These are phyloP conservation scores for Caenorhabditis zanzibari DNA, from an alignment of 2,888 invertebrate species.

Conservation along the genomic window DNA sequence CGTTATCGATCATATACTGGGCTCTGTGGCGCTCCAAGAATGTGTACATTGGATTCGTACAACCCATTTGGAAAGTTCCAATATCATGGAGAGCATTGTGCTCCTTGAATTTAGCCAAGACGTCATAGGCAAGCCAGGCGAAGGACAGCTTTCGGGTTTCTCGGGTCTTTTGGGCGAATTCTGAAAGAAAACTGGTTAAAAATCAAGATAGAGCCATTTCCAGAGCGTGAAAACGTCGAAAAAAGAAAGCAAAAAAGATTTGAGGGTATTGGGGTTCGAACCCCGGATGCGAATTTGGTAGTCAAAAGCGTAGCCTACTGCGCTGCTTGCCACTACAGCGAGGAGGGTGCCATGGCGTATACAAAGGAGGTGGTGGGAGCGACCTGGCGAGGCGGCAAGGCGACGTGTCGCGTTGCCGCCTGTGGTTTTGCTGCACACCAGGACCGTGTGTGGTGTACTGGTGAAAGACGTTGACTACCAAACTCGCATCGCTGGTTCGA, in stretches of 20 bases:
- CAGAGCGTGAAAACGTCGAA: neutral
- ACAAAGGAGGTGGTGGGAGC: no score
- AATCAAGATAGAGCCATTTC: neutral
- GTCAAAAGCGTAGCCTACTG: no score
- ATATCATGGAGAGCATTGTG: neutral
- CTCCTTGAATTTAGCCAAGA: conserved; percentile 69
- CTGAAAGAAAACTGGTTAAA: conserved; percentile 9
- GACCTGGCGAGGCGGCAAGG: no score
- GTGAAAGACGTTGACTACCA: no score
- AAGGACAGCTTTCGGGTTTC: conserved; percentile 75
- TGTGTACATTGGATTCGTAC: conserved; percentile 33
- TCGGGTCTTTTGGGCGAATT: conserved; percentile 47
- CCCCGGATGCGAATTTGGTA: no score
- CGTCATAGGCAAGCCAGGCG: conserved; percentile 78
- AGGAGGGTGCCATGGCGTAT: no score
- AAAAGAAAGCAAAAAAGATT: neutral
- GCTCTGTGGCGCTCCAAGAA: conserved; percentile 32
- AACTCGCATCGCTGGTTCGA: no score
- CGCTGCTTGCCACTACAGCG: no score
- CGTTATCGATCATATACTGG: conserved; percentile 26
- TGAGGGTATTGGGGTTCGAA: no score
- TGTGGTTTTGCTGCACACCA: no score
- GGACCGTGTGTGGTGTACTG: no score
- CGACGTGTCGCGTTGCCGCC: no score
- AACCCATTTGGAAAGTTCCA: neutral